Evolutionary conservation across 2,113 vertebrate genomes (phyloP).

Genomic region (Scophthalmus maximus): DNA sequence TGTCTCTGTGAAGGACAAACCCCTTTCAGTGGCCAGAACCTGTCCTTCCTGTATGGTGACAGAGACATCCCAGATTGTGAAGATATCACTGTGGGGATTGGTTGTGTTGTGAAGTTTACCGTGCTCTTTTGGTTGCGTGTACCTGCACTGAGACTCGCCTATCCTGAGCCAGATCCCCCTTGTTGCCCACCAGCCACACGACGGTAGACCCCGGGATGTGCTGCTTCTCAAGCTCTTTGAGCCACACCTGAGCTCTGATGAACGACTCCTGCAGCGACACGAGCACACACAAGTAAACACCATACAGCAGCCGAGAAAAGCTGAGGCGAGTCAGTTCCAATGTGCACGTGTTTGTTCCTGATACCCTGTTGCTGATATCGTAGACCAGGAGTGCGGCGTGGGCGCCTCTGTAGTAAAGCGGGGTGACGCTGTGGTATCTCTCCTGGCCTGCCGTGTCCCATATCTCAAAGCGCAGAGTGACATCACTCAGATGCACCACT

Average conservation of each 20-base stretch:
- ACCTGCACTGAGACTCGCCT: conserved; percentile 82
- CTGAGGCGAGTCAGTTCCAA: background rate
- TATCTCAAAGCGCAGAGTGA: conserved; percentile 81
- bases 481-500: conserved; percentile 48
- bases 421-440: conserved; percentile 87
- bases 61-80: background rate
- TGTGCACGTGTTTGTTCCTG: background rate
- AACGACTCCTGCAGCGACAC: conserved; percentile 74
- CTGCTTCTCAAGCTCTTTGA: conserved; percentile 84
- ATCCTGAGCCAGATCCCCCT: conserved; percentile 76
- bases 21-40: conserved; percentile 75
- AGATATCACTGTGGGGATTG: background rate
- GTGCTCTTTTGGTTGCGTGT: background rate
- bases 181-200: conserved; percentile 85
- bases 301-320: background rate
- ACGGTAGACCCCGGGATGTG: conserved; percentile 71
- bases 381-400: conserved; percentile 81
- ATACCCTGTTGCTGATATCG: conserved; percentile 83
- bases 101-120: background rate
- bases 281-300: background rate
- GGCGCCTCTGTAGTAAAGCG: conserved; percentile 85
- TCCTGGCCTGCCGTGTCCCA: conserved; percentile 90
- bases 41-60: conserved; percentile 78
- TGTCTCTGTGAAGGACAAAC: conserved; percentile 82
- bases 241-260: conserved; percentile 82